Evolutionary conservation across 1,140 invertebrate genomes (phyloP).

Genomic region (Drosophila subobscura): DNA sequence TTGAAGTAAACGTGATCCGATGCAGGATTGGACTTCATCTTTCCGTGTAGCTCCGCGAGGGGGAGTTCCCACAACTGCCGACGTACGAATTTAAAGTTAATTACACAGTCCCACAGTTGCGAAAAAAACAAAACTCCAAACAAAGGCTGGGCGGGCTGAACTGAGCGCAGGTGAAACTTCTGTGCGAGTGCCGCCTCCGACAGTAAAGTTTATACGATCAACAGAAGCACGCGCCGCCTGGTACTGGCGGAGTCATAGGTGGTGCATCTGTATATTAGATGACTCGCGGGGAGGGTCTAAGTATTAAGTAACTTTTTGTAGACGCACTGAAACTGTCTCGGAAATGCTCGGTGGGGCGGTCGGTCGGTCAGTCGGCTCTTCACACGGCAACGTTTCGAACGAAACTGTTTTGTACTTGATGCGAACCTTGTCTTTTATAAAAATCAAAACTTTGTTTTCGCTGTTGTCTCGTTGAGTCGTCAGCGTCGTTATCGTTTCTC

Average conservation of each 20-base stretch:
- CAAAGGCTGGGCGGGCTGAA: too few relatives aligned
- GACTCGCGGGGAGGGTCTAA: not conserved
- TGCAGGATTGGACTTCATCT: constrained; percentile 74
- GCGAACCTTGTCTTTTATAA: constrained; percentile 77
- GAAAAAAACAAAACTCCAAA: too few relatives aligned
- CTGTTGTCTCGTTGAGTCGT: constrained; percentile 27
- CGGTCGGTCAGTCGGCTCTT: constrained; percentile 41
- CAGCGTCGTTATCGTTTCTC: constrained; percentile 35
- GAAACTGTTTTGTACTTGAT: constrained; percentile 75
- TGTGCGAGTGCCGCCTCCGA: too few relatives aligned
- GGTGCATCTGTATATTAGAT: constrained; percentile 9
- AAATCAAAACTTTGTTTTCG: constrained; percentile 61
- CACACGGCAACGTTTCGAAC: constrained; percentile 60
- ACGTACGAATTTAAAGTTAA: constrained; percentile 13
- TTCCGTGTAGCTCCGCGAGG: constrained; percentile 5
- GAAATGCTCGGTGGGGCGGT: constrained; percentile 11
- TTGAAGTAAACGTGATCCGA: constrained; percentile 79
- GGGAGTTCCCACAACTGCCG: constrained; percentile 11
- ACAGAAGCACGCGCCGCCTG: too few relatives aligned
- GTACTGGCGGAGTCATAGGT: not conserved
- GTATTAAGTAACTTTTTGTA: not conserved
- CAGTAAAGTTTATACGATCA: too few relatives aligned
- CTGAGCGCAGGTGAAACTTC: too few relatives aligned
- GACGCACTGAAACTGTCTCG: constrained; percentile 13
- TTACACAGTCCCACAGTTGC: not conserved